Conservation (phyloP, 2,797 vertebrate species). For the Neostethus bicornis region DNA sequence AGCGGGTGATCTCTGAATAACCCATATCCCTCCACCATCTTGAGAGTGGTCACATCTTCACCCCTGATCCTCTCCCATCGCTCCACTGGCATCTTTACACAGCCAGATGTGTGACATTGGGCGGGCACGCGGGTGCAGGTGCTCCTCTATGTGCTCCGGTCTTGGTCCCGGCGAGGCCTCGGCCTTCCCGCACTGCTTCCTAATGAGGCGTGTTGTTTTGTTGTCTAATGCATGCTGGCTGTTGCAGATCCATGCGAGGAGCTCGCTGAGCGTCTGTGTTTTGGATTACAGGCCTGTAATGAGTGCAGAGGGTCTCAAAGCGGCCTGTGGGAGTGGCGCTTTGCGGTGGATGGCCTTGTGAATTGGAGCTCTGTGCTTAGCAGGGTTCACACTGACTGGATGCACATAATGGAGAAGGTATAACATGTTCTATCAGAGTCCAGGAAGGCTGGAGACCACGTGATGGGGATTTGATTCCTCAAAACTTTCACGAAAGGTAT, state of each 20-base stretch:
- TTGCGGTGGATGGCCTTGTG: slow-evolving; percentile 50
- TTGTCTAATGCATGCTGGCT: slow-evolving; percentile 32
- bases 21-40: background rate
- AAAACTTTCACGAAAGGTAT: slow-evolving; percentile 32
- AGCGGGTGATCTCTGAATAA: slow-evolving; percentile 22
- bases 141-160: slow-evolving; percentile 27
- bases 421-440: slow-evolving; percentile 15
- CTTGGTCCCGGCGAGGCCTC: slow-evolving; percentile 2
- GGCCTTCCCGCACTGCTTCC: slow-evolving; percentile 38
- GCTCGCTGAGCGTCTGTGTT: slow-evolving; percentile 44
- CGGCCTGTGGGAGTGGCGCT: slow-evolving; percentile 25
- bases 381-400: slow-evolving; percentile 34
- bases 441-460: slow-evolving; percentile 18
- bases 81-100: slow-evolving; percentile 40
- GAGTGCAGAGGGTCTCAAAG: slow-evolving; percentile 33
- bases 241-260: slow-evolving; percentile 32
- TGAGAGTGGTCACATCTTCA: slow-evolving; percentile 3
- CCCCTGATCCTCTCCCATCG: slow-evolving; percentile 7
- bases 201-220: slow-evolving; percentile 53
- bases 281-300: slow-evolving; percentile 50
- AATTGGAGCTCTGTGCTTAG: slow-evolving; percentile 31
- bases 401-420: slow-evolving; percentile 32
- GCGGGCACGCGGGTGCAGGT: slow-evolving; percentile 30
- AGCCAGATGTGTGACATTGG: slow-evolving; percentile 42
- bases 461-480: slow-evolving; percentile 21